phyloP scores from a whole-genome alignment of 2,797 vertebrate species.

The Notamacropus eugenii region DNA sequence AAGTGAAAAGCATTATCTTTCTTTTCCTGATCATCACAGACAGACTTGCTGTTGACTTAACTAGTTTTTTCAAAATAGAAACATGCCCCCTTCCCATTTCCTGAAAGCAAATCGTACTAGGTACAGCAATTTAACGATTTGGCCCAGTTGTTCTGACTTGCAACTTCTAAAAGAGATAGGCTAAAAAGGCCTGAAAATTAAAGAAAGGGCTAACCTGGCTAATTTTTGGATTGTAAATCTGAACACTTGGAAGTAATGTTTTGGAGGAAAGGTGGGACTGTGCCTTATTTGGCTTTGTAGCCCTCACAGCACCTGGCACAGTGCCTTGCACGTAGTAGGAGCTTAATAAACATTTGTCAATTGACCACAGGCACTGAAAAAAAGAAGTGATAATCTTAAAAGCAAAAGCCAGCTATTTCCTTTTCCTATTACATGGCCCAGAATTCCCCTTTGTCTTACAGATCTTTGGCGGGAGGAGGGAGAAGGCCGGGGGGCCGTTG shows the following conservation, averaged over 20 bases:
- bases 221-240: constrained; percentile 17
- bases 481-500: neutral
- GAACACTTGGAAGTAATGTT: neutral
- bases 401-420: neutral
- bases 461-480: neutral
- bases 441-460: constrained; percentile 2
- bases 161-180: constrained; percentile 55
- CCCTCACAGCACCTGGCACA: constrained; percentile 41
- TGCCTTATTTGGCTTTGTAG: neutral
- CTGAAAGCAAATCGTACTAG: constrained; percentile 35
- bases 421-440: neutral
- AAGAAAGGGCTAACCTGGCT: neutral
- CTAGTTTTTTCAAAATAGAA: neutral
- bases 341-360: neutral
- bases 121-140: constrained; percentile 6
- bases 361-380: neutral
- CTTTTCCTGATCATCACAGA: constrained; percentile 10
- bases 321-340: neutral
- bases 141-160: constrained; percentile 40
- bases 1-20: constrained; percentile 6
- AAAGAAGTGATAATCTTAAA: constrained; percentile 11
- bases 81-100: constrained; percentile 22
- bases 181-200: constrained; percentile 44
- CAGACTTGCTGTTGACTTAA: neutral
- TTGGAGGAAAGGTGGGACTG: neutral